Conservation (phyloP, 2,113 vertebrate genomes). For the Coturnix japonica region DNA sequence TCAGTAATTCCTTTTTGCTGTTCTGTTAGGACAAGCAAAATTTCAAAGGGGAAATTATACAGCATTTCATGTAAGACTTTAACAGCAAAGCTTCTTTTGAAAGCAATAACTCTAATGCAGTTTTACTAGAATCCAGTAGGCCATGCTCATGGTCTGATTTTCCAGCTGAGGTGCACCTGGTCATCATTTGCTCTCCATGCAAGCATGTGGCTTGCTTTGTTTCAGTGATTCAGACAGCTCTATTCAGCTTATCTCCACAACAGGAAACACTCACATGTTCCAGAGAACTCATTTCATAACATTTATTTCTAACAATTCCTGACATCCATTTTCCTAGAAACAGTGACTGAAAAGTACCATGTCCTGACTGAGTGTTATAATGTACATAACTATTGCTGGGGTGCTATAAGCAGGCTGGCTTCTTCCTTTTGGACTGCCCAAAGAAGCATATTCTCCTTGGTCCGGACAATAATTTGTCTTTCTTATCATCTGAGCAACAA, state of each 20-base stretch:
- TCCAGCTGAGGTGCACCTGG: constrained; percentile 29
- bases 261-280: not conserved
- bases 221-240: constrained; percentile 14
- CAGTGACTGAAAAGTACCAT: not conserved
- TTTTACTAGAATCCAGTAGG: constrained; percentile 67
- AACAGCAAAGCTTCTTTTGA: not conserved
- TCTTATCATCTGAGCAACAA: constrained; percentile 40
- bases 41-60: not conserved
- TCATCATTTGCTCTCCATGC: not conserved
- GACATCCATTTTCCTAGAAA: not conserved
- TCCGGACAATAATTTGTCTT: constrained; percentile 49
- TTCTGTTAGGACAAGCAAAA: not conserved
- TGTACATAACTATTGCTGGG: constrained; percentile 8
- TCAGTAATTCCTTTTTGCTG: not conserved
- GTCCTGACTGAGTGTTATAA: not conserved
- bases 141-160: constrained; percentile 70
- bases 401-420: constrained; percentile 4
- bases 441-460: constrained; percentile 30
- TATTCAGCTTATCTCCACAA: not conserved
- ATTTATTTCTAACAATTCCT: constrained; percentile 29
- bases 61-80: not conserved
- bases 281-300: not conserved
- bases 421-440: not conserved
- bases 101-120: constrained; percentile 6
- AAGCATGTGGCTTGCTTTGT: not conserved